phyloP scores from a whole-genome alignment of 1,140 invertebrate genomes.

The Coboldia fuscipes region DNA sequence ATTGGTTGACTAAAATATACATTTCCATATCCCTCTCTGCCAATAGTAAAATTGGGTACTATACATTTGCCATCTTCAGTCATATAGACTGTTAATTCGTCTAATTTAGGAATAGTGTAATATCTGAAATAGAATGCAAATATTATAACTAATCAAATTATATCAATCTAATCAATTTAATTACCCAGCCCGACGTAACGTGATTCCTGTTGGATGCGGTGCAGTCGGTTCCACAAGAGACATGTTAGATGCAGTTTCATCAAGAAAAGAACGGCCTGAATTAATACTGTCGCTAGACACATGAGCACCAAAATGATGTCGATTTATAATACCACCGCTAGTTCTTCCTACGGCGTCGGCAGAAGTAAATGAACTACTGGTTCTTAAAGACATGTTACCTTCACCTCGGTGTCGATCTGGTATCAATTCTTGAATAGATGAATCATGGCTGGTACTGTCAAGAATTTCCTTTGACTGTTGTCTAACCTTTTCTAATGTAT shows the following conservation, averaged over 20 bases:
- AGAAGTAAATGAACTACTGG: neutral
- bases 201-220: conserved; percentile 36
- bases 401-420: neutral
- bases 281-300: neutral
- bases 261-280: conserved; percentile 1
- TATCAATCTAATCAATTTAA: conserved; percentile 3
- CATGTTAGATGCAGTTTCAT: conserved; percentile 2
- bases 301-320: neutral
- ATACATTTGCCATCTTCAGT: conserved; percentile 56
- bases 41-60: conserved; percentile 79
- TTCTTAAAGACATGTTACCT: no score
- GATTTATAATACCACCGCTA: neutral
- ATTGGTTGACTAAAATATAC: conserved; percentile 73
- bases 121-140: conserved; percentile 31
- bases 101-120: conserved; percentile 63
- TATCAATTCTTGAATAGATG: neutral
- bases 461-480: conserved; percentile 17
- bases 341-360: neutral
- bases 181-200: conserved; percentile 36
- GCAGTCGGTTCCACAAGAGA: conserved; percentile 12
- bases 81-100: conserved; percentile 42
- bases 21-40: conserved; percentile 76
- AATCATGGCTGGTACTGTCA: neutral
- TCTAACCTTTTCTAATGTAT: conserved; percentile 15
- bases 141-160: neutral